Evolutionary conservation across 2,888 invertebrate genomes (phyloP).

Genomic region (Apoderus coryli): DNA sequence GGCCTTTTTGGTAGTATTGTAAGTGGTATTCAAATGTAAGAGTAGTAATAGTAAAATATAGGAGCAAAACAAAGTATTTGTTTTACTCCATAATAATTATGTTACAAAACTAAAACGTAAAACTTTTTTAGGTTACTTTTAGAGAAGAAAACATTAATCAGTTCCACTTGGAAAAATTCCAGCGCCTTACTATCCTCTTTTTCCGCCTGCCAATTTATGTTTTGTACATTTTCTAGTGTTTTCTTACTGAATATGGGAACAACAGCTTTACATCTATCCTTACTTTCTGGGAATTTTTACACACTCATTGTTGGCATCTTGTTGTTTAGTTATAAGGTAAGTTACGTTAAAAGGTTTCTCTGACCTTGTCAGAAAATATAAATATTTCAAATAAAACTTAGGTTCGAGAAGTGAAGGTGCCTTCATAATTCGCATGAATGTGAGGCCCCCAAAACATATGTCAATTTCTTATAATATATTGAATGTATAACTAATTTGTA

Average conservation of each 20-base stretch:
- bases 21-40: slow-evolving; percentile 65
- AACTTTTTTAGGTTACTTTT: slow-evolving; percentile 37
- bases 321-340: slow-evolving; percentile 67
- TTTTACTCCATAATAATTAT: not conserved
- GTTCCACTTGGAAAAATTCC: slow-evolving; percentile 46
- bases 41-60: slow-evolving; percentile 5
- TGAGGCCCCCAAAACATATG: too few relatives aligned
- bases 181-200: slow-evolving; percentile 40
- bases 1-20: slow-evolving; percentile 68
- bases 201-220: slow-evolving; percentile 57
- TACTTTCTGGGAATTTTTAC: slow-evolving; percentile 74
- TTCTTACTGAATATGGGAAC: slow-evolving; percentile 66
- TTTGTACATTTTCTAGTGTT: slow-evolving; percentile 61
- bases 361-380: too few relatives aligned
- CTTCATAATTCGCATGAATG: too few relatives aligned
- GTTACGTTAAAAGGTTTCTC: slow-evolving; percentile 11
- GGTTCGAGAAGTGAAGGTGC: too few relatives aligned
- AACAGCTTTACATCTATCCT: slow-evolving; percentile 67
- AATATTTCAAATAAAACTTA: too few relatives aligned
- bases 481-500: too few relatives aligned
- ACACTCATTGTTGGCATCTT: slow-evolving; percentile 66
- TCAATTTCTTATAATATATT: too few relatives aligned
- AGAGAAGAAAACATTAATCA: slow-evolving; percentile 53
- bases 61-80: slow-evolving; percentile 3
- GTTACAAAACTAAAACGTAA: not conserved